A percentile compares a stretch with the other conserved stretches of the same genome.
Evolutionary conservation across 2,888 invertebrate species (phyloP).

Genomic region (Hedya salicella): DNA sequence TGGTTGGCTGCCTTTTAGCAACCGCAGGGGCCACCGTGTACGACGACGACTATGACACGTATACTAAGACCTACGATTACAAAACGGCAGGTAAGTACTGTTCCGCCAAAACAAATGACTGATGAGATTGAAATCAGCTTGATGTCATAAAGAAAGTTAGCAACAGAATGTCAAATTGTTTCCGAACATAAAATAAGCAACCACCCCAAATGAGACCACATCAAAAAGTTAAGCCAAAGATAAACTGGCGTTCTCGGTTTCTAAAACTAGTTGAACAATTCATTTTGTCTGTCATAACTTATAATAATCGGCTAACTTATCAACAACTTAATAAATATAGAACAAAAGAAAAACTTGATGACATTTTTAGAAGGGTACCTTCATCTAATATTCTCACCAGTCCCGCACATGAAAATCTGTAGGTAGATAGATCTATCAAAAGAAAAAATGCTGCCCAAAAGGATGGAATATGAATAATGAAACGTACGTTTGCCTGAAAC

Average conservation of each 20-base stretch:
- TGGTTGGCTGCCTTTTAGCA: constrained; percentile 59
- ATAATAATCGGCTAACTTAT: neutral
- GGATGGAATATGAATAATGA: constrained; percentile 35
- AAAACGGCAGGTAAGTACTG: constrained; percentile 69
- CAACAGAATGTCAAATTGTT: neutral
- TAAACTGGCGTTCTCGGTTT: neutral
- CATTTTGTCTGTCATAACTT: neutral
- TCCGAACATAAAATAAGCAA: neutral
- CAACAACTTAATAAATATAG: constrained; percentile 12
- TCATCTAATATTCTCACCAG: constrained; percentile 21
- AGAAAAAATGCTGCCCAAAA: constrained; percentile 34
- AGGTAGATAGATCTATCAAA: constrained; percentile 29
- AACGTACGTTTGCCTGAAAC: constrained; percentile 31
- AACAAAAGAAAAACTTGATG: constrained; percentile 12
- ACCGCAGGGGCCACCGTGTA: constrained; percentile 68
- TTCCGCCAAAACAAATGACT: neutral
- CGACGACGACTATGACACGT: constrained; percentile 79
- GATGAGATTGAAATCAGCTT: neutral
- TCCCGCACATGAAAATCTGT: constrained; percentile 16
- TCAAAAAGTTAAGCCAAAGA: neutral
- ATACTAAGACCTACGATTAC: constrained; percentile 75
- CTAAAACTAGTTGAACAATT: neutral
- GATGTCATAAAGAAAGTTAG: neutral
- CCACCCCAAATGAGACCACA: neutral
- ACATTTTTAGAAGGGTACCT: constrained; percentile 7